These are phyloP conservation scores for Cebus imitator DNA, from an alignment of 2,113 vertebrate species.

Conservation along the genomic window DNA sequence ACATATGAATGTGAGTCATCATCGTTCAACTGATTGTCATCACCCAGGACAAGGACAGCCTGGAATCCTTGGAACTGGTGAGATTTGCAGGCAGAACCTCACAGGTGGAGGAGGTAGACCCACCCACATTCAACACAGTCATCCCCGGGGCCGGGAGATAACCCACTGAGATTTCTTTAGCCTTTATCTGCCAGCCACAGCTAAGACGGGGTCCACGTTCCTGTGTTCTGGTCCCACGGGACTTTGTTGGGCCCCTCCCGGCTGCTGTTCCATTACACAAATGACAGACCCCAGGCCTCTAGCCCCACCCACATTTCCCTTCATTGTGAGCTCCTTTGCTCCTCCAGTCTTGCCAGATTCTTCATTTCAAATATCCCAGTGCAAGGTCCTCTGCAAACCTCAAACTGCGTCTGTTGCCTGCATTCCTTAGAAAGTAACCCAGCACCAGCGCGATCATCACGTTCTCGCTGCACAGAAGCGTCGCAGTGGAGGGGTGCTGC, in stretches of 20 bases:
- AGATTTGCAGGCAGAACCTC: not conserved
- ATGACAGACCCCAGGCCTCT: not conserved
- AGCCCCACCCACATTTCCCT: not conserved
- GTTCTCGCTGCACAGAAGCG: not conserved
- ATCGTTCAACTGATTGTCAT: not conserved
- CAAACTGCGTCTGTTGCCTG: rapidly evolving
- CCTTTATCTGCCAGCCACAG: rapidly evolving
- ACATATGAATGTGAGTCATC: no score
- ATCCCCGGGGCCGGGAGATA: not conserved
- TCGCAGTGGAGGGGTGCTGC: not conserved
- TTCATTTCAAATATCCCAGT: rapidly evolving
- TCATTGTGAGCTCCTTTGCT: rapidly evolving
- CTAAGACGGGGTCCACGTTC: rapidly evolving
- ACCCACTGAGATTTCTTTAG: not conserved
- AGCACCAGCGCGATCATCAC: not conserved
- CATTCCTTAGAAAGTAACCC: not conserved
- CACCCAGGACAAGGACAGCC: not conserved
- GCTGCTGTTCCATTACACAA: not conserved
- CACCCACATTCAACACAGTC: rapidly evolving
- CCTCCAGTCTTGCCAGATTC: not conserved
- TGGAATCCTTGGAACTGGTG: not conserved
- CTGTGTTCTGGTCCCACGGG: rapidly evolving
- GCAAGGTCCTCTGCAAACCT: not conserved
- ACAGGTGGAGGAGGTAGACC: not conserved
- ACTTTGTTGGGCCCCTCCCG: not conserved